Evolutionary conservation across 2,113 vertebrate genomes (phyloP), one percentile per base, ranked within the genome.

Genomic region (Hippocampus zosterae): DNA sequence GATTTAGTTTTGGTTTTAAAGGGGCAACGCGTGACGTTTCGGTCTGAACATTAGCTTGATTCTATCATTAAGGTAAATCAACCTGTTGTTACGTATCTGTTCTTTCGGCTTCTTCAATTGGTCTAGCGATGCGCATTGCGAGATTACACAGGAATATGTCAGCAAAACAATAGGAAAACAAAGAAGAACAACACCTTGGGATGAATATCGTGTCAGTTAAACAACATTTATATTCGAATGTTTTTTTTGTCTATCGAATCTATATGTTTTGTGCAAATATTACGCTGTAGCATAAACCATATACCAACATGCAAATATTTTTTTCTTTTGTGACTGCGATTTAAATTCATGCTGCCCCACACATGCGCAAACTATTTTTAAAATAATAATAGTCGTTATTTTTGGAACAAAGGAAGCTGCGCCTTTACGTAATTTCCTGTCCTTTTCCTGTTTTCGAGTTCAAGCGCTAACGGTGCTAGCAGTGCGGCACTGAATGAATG

Each of bases 391-490:
- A n/a, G 1, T 9, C 8, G 21, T 55, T 55, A 10, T 23, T 55
- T 23, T 55, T 23, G 8, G 10, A 23, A 0, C 0, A 21, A 48
- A 2, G 56, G 10, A 33, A 55, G 23, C 2, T 21, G 0, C 9
- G 52, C 11, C 10, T 67, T 69, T 25, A 57, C 84, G 81, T 85
- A 76, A 86, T 66, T 63, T 87, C 85, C 84, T 4, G 4, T 68
- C 7, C 0, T 37, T 19, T 88, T 87, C 87, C 82, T 85, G 88
- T 86, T 75, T 50, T 68, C 33, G 12, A 55, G 27, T 2, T 16
- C 33, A 37, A 68, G 53, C 46, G 23, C 8, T 27, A 10, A 11
- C 57, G 0, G 3, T 8, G 41, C 29, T 41, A 62, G 59, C 37
- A 29, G 67, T 46, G 2, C 5, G 10, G 12, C 41, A 59, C 9